Percentiles rank a stretch among this genome's conserved stretches.
These are phyloP conservation scores for Ormyrus rosae DNA, from an alignment of 2,888 invertebrate genomes.

Conservation along the genomic window DNA sequence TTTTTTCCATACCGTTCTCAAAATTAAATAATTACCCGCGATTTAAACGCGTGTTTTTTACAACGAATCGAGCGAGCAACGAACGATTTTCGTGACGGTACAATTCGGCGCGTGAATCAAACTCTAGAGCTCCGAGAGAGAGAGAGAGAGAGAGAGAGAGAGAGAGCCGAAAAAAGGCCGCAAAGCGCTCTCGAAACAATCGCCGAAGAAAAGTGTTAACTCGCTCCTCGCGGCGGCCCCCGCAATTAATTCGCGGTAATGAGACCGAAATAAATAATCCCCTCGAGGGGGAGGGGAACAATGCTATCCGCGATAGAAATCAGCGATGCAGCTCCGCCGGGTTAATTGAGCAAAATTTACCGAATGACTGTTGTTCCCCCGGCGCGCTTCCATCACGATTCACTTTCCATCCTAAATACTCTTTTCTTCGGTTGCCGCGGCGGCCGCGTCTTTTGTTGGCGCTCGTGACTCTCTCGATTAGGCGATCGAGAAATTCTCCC, in stretches of 20 bases:
- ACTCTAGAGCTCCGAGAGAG: too few species aligned
- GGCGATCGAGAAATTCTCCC: conserved; percentile 32
- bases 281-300: not conserved
- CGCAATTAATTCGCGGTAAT: conserved; percentile 18
- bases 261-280: not conserved
- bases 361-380: conserved; percentile 10
- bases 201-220: not conserved
- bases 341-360: conserved; percentile 37
- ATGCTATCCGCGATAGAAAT: conserved; percentile 5
- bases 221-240: too few species aligned
- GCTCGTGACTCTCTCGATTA: conserved; percentile 40
- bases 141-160: too few species aligned
- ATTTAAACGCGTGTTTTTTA: too few species aligned
- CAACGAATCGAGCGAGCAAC: too few species aligned
- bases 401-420: conserved; percentile 7
- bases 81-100: too few species aligned
- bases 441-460: not conserved
- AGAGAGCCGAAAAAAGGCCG: too few species aligned
- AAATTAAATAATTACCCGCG: too few species aligned
- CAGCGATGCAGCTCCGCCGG: not conserved
- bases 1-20: too few species aligned
- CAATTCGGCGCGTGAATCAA: too few species aligned
- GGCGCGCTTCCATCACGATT: conserved; percentile 28
- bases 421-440: not conserved
- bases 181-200: too few species aligned